Percentiles rank a stretch among this genome's conserved stretches.
Conservation (phyloP, 1,140 invertebrate species). For the Drosophila sulfurigaster region DNA sequence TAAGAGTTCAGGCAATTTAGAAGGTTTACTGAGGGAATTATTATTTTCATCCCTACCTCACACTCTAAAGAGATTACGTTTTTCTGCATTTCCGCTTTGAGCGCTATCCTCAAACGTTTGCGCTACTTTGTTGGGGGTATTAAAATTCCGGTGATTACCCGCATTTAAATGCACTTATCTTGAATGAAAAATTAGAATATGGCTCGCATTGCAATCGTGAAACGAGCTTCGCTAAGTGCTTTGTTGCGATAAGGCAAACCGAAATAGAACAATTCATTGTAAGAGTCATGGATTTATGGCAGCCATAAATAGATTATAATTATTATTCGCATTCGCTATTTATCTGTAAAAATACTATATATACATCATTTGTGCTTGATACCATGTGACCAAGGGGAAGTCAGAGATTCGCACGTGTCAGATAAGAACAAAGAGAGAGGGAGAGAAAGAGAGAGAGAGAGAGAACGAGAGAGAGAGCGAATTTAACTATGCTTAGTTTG, state of each 20-base stretch:
- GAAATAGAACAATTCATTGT: conserved; percentile 10
- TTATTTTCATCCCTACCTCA: background rate
- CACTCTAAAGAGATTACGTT: background rate
- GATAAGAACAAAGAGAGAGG: conserved; percentile 4
- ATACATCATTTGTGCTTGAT: background rate
- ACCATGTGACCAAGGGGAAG: conserved; percentile 17
- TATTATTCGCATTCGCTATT: conserved; percentile 26
- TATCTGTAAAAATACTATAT: conserved; percentile 11
- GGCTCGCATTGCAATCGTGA: conserved; percentile 4
- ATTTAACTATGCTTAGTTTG: conserved; percentile 6
- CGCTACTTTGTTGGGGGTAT: background rate
- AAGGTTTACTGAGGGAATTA: too few relatives aligned
- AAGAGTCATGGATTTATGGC: conserved; percentile 23
- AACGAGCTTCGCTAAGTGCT: background rate
- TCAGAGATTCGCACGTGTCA: conserved; percentile 26
- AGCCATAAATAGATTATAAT: conserved; percentile 48
- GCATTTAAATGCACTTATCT: conserved; percentile 8
- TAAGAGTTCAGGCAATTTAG: too few relatives aligned
- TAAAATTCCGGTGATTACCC: background rate
- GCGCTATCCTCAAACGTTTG: conserved; percentile 6
- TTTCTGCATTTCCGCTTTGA: conserved; percentile 10
- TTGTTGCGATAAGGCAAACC: conserved; percentile 7
- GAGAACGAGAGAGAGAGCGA: too few relatives aligned
- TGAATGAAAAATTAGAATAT: conserved; percentile 5
- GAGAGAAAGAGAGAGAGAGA: background rate